Evolutionary conservation across 2,888 invertebrate genomes (phyloP).

Genomic region (Trileptium ribeirensis): DNA sequence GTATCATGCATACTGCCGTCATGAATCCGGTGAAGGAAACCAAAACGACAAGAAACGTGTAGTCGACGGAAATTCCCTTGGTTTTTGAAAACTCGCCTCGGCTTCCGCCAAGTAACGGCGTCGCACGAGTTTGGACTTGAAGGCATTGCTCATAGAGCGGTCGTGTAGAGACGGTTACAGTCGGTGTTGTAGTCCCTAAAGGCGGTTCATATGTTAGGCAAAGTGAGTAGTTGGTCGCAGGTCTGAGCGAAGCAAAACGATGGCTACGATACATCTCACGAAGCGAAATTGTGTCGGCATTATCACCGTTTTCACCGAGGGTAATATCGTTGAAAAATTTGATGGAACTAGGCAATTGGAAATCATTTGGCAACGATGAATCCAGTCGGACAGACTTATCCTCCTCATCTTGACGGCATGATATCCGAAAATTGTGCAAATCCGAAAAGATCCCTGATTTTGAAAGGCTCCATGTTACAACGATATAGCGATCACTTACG

Average conservation of each 20-base stretch:
- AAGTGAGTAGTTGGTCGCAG: constrained; percentile 25
- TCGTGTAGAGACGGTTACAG: no score
- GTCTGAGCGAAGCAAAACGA: background rate
- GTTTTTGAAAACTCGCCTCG: background rate
- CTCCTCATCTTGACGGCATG: background rate
- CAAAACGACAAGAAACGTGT: background rate
- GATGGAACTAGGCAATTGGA: background rate
- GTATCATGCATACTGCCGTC: constrained; percentile 6
- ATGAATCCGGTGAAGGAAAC: background rate
- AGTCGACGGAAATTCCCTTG: background rate
- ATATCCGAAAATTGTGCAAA: background rate
- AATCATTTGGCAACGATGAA: background rate
- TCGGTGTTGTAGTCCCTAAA: no score
- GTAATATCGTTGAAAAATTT: background rate
- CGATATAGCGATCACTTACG: constrained; percentile 6
- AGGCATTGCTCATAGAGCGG: constrained; percentile 20
- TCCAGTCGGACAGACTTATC: background rate
- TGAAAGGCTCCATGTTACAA: background rate
- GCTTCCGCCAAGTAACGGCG: background rate
- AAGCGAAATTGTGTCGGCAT: background rate
- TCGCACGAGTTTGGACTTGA: background rate
- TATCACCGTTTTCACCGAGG: background rate
- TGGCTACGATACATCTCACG: constrained; percentile 1
- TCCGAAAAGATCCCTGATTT: background rate
- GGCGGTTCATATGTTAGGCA: constrained; percentile 12